A percentile compares a stretch with the other conserved stretches of the same genome.
Evolutionary conservation across 2,113 vertebrate genomes (phyloP).

Genomic region (Nycticebus coucang): DNA sequence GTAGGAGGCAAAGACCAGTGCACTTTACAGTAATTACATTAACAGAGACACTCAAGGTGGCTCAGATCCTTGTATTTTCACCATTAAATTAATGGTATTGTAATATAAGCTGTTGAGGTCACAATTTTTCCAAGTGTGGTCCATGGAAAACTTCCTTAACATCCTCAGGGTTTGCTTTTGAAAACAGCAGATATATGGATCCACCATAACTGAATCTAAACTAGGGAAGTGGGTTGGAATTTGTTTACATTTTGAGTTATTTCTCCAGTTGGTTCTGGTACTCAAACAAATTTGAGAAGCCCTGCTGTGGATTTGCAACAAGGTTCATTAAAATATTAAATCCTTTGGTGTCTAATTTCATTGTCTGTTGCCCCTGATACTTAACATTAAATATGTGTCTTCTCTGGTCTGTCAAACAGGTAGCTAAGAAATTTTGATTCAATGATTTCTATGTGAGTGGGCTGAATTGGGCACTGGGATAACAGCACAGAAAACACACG

Average conservation of each 20-base stretch:
- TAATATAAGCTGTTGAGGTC: not conserved
- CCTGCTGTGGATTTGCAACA: not conserved
- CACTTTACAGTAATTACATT: not conserved
- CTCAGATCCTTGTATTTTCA: too few relatives aligned
- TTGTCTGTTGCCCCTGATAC: too few relatives aligned
- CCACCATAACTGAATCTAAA: not conserved
- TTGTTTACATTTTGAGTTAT: not conserved
- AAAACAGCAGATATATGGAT: not conserved
- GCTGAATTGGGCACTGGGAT: too few relatives aligned
- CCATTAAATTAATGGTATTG: not conserved
- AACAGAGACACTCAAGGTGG: not conserved
- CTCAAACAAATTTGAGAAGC: not conserved
- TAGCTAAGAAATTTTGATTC: too few relatives aligned
- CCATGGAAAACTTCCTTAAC: not conserved
- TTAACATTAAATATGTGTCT: too few relatives aligned
- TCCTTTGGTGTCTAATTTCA: not conserved
- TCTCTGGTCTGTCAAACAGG: too few relatives aligned
- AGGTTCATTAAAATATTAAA: not conserved
- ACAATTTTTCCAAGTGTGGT: too few relatives aligned
- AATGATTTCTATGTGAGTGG: too few relatives aligned
- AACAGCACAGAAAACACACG: too few relatives aligned
- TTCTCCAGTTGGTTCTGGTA: not conserved
- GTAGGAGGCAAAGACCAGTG: not conserved
- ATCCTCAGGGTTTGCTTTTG: not conserved
- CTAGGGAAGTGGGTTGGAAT: not conserved